Percentiles rank a stretch among this genome's conserved stretches.
Evolutionary conservation across 2,888 invertebrate species (phyloP).

Genomic region (Poecilobothrus nobilitatus): DNA sequence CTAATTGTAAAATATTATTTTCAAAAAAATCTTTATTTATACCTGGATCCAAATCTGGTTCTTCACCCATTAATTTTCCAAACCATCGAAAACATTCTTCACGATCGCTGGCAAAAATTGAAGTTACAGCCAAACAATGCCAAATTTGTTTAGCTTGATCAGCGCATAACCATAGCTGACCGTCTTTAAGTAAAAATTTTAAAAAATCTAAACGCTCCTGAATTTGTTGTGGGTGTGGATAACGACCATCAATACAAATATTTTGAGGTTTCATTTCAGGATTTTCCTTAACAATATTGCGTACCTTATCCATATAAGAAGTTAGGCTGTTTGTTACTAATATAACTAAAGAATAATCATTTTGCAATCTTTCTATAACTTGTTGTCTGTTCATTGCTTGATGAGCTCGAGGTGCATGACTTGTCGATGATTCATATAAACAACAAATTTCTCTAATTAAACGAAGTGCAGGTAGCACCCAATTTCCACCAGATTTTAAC

Average conservation of each 20-base stretch:
- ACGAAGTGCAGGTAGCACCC: slow-evolving; percentile 91
- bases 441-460: slow-evolving; percentile 94
- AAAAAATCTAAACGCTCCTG: slow-evolving; percentile 90
- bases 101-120: slow-evolving; percentile 83
- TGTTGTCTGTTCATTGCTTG: slow-evolving; percentile 53
- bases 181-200: slow-evolving; percentile 86
- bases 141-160: slow-evolving; percentile 96
- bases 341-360: slow-evolving; percentile 85
- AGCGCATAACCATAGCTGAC: slow-evolving; percentile 92
- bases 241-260: slow-evolving; percentile 77
- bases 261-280: slow-evolving; percentile 69
- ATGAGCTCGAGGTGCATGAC: slow-evolving; percentile 40
- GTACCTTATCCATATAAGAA: slow-evolving; percentile 79
- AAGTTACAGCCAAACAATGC: slow-evolving; percentile 90
- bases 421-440: slow-evolving; percentile 68
- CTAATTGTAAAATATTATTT: slow-evolving; percentile 83
- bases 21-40: slow-evolving; percentile 94
- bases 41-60: slow-evolving; percentile 92
- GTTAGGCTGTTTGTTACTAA: slow-evolving; percentile 88
- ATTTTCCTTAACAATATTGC: slow-evolving; percentile 46
- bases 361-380: slow-evolving; percentile 83
- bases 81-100: slow-evolving; percentile 99
- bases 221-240: slow-evolving; percentile 86
- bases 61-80: slow-evolving; percentile 92
- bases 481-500: slow-evolving; percentile 73